Percentiles rank a stretch among this genome's conserved stretches.
Evolutionary conservation across 37 sponge, comb jelly and placozoan genomes (phyloP).

Genomic region (Ephydatia muelleri): DNA sequence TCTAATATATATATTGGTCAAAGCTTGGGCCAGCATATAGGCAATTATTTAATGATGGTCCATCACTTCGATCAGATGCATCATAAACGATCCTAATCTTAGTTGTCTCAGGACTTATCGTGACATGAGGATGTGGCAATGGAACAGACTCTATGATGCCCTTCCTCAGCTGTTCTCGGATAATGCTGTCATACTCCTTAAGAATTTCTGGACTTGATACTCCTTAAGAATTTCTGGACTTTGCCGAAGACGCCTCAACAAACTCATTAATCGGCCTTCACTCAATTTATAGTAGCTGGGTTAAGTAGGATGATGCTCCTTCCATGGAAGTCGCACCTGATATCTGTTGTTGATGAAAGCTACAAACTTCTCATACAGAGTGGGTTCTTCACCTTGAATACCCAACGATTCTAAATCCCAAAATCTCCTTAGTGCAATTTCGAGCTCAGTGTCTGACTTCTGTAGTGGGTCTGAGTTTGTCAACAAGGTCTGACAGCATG

Average conservation of each 20-base stretch:
- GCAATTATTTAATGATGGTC: no score
- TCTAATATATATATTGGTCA: no score
- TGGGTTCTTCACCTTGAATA: neutral
- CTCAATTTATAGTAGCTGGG: neutral
- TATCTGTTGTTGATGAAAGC: neutral
- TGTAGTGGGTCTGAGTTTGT: neutral
- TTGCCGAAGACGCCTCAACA: constrained; percentile 4
- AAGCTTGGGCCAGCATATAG: no score
- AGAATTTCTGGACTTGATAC: no score
- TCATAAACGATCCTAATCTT: neutral
- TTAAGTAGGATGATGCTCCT: neutral
- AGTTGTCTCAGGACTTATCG: neutral
- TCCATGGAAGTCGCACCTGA: neutral
- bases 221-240: no score
- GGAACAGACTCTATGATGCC: no score
- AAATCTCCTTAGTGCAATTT: constrained; percentile 9
- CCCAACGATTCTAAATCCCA: constrained; percentile 54
- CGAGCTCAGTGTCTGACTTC: neutral
- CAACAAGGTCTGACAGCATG: neutral
- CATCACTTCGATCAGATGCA: neutral
- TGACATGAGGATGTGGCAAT: neutral
- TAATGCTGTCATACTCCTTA: no score
- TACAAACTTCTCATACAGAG: constrained; percentile 16
- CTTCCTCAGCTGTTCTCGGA: no score
- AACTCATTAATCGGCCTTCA: neutral